Evolutionary conservation across 2,888 invertebrate genomes (phyloP).

Genomic region (Diabrotica balteata): DNA sequence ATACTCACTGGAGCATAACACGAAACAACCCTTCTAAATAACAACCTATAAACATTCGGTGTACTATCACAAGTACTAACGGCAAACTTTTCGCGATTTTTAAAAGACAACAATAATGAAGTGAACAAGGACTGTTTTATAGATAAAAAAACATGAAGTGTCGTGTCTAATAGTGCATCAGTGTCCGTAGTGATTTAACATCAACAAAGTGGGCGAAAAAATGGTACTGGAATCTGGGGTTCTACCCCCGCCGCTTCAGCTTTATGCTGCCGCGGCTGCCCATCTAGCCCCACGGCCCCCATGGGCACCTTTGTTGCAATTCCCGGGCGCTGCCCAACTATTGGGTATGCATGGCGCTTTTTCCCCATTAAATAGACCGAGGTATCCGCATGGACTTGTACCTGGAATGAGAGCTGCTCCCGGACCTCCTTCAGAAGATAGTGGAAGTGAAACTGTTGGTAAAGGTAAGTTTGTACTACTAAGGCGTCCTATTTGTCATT

Average conservation of each 20-base stretch:
- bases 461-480: slow-evolving; percentile 52
- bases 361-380: slow-evolving; percentile 57
- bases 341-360: slow-evolving; percentile 61
- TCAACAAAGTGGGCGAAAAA: slow-evolving; percentile 48
- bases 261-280: slow-evolving; percentile 75
- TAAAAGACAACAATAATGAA: background rate
- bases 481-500: too few species aligned
- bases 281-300: slow-evolving; percentile 69
- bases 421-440: slow-evolving; percentile 60
- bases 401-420: slow-evolving; percentile 56
- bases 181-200: slow-evolving; percentile 3
- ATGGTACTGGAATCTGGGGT: slow-evolving; percentile 72
- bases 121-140: slow-evolving; percentile 1
- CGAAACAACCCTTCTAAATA: background rate
- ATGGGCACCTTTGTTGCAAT: slow-evolving; percentile 61
- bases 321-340: slow-evolving; percentile 60
- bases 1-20: background rate
- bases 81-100: background rate
- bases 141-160: slow-evolving; percentile 26
- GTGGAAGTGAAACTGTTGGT: slow-evolving; percentile 60
- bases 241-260: slow-evolving; percentile 73
- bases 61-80: background rate
- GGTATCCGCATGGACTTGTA: slow-evolving; percentile 56
- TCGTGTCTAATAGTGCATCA: slow-evolving; percentile 17
- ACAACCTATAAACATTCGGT: too few species aligned